Conservation (phyloP, 1,140 invertebrate species). For the Drosophila virilis region DNA sequence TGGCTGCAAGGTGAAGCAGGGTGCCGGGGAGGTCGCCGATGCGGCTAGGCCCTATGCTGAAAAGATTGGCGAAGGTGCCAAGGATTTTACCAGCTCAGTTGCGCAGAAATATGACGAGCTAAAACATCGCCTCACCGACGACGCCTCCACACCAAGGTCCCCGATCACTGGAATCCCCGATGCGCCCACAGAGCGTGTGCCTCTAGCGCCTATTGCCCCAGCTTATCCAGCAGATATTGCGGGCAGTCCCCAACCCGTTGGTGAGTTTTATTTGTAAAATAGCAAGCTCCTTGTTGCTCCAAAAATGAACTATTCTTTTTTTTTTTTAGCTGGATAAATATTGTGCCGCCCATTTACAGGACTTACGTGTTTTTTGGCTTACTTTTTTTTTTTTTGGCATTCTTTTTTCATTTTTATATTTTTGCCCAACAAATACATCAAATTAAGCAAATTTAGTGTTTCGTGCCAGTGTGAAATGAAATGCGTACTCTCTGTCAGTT, state of each 20-base stretch:
- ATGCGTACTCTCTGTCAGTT: no score
- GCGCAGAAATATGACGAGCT: conserved; percentile 73
- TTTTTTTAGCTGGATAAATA: conserved; percentile 10
- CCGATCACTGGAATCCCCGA: conserved; percentile 20
- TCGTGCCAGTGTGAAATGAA: no score
- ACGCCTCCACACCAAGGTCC: conserved; percentile 46
- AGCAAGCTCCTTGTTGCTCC: no score
- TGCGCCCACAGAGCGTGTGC: conserved; percentile 71
- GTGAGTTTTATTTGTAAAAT: conserved; percentile 6
- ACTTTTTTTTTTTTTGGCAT: background rate
- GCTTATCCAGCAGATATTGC: conserved; percentile 19
- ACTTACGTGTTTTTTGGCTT: background rate
- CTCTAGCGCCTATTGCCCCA: conserved; percentile 62
- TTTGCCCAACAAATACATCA: conserved; percentile 15
- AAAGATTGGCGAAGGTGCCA: conserved; percentile 68
- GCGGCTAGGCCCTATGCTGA: conserved; percentile 65
- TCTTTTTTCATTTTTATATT: background rate
- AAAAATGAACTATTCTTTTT: background rate
- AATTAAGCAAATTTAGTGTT: no score
- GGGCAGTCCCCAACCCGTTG: conserved; percentile 7
- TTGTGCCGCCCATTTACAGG: background rate
- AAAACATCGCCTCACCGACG: conserved; percentile 75
- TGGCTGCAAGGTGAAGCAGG: conserved; percentile 71
- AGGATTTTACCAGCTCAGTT: conserved; percentile 64
- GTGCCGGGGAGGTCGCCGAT: conserved; percentile 62